Evolutionary conservation across 2,113 vertebrate genomes (phyloP), one percentile per base, ranked within the genome.

Genomic region (Semnornis frantzii): DNA sequence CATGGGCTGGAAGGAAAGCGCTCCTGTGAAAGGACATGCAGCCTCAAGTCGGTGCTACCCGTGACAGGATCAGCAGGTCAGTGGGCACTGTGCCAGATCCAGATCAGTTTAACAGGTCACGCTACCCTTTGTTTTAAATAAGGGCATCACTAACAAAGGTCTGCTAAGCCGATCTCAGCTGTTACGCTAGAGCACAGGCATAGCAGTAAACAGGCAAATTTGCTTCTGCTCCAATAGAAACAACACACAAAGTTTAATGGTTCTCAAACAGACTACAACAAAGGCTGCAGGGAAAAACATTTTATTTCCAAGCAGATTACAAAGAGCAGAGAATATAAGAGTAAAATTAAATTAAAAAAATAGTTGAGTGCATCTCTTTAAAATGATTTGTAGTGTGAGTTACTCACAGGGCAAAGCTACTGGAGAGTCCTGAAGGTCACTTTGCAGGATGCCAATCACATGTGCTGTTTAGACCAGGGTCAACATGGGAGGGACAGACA

Each of bases 271-370:
- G 80, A 97, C 93, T 95, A 93, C 94, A 90, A 96, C 96, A 94
- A 93, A 95, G 82, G 87, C 95, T 96, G 95, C 96, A 96, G 94
- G 96, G 95, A 96, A 97, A 97, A 96, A 91, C 94, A 96, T 97
- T 97, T 97, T 95, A 97, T 97, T 97, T 95, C 96, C 96, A 96
- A 97, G 96, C 95, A 92, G 93, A 96, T 97, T 97, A 97, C 96
- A 97, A 96, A 97, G 96, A 97, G 94, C 96, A 97, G 95, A 96
- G 95, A 94, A 92, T 94, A 94, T 95, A 97, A 95, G 96, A 97
- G 95, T 96, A 96, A 97, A 97, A 96, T 97, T 96, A 97, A 97
- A 96, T 97, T 97, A 94, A 95, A 96, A 97, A 97, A 97, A 96
- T 94, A 97, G 94, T 96, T 96, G 95, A 97, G 94, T 96, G 95